These are phyloP conservation scores for Drosophila nebulosa DNA, from an alignment of 1,140 invertebrate species.

Conservation along the genomic window DNA sequence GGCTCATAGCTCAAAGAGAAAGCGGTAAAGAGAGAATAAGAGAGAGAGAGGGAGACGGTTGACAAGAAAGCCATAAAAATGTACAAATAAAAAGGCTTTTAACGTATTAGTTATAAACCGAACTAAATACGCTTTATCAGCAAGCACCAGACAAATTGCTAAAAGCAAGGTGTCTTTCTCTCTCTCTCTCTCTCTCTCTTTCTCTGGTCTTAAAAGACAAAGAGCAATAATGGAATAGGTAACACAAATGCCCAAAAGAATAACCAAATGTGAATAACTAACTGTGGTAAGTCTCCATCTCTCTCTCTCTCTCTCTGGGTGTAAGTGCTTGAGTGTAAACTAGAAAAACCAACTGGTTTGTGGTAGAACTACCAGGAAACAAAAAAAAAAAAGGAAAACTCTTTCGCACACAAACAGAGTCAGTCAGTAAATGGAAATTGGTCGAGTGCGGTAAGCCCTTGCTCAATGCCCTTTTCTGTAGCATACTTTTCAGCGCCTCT, in stretches of 20 bases:
- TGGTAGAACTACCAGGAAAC: not conserved
- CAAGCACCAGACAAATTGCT: constrained; percentile 17
- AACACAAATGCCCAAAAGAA: not conserved
- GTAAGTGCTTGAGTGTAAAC: not conserved
- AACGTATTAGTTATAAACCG: constrained; percentile 61
- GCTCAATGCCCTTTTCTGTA: not conserved
- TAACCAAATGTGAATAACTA: not conserved
- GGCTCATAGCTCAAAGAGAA: not conserved
- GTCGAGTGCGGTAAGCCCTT: not conserved
- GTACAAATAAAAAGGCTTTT: constrained; percentile 57
- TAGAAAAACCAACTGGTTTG: not conserved
- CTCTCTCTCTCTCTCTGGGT: not conserved
- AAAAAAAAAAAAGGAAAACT: not conserved
- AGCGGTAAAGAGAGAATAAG: too few relatives aligned
- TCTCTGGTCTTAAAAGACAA: too few relatives aligned
- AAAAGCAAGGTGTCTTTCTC: too few relatives aligned
- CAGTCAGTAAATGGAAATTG: not conserved
- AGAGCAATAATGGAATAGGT: not conserved
- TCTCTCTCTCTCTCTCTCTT: too few relatives aligned
- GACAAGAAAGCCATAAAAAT: constrained; percentile 58
- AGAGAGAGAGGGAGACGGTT: too few relatives aligned
- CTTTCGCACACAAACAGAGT: not conserved
- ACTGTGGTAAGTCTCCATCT: not conserved
- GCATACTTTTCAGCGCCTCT: constrained; percentile 6
- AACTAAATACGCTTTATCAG: constrained; percentile 28